These are phyloP conservation scores for Plestiodon gilberti DNA, from an alignment of 2,113 vertebrate species.

Conservation along the genomic window DNA sequence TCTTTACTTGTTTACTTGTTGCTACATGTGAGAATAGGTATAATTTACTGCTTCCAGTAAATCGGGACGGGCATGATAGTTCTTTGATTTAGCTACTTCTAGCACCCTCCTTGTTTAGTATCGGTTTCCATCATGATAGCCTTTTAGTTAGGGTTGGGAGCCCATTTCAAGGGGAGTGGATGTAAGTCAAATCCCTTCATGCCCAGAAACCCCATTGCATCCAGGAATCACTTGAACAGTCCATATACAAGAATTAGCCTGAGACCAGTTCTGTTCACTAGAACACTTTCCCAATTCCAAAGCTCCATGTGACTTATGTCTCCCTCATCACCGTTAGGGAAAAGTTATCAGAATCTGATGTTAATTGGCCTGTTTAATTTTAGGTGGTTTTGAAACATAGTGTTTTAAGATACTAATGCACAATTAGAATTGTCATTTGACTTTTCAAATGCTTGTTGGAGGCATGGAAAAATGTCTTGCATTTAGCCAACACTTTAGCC, in stretches of 20 bases:
- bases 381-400: neutral
- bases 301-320: neutral
- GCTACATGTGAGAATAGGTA: conserved; percentile 28
- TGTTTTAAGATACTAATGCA: neutral
- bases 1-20: conserved; percentile 34
- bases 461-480: too few relatives aligned
- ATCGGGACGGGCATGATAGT: neutral
- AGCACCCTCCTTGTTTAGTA: neutral
- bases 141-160: neutral
- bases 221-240: neutral
- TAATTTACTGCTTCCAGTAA: neutral
- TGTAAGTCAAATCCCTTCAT: neutral
- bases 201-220: neutral
- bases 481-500: too few relatives aligned
- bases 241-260: neutral
- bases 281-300: neutral
- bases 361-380: neutral
- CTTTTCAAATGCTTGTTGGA: too few relatives aligned
- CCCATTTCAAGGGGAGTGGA: neutral
- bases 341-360: neutral
- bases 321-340: neutral
- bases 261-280: neutral
- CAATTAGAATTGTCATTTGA: too few relatives aligned
- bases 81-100: neutral
- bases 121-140: neutral